These are phyloP conservation scores for Hassar affinis DNA, from an alignment of 2,113 vertebrate genomes.

Conservation along the genomic window DNA sequence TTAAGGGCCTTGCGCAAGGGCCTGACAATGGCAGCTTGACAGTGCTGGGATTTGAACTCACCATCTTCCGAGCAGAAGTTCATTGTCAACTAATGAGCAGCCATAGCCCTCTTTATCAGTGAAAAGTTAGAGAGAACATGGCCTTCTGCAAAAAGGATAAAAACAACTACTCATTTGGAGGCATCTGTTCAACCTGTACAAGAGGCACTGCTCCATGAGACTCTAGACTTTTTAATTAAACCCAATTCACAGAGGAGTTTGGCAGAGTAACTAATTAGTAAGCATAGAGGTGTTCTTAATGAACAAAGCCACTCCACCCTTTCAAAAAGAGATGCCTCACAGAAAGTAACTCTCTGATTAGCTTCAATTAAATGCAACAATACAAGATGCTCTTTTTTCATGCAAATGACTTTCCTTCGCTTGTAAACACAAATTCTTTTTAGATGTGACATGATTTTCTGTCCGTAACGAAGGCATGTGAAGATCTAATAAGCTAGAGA, in stretches of 20 bases:
- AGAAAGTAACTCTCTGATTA: constrained; percentile 66
- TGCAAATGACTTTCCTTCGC: constrained; percentile 57
- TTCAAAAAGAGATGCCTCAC: constrained; percentile 37
- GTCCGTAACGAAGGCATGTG: constrained; percentile 50
- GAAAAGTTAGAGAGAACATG: not conserved
- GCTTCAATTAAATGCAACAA: constrained; percentile 69
- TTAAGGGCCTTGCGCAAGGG: too few species aligned
- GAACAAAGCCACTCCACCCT: constrained; percentile 64
- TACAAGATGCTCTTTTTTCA: constrained; percentile 55
- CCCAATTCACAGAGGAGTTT: constrained; percentile 53
- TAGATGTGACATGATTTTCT: constrained; percentile 40
- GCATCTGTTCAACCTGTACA: constrained; percentile 47
- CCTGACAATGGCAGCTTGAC: too few species aligned
- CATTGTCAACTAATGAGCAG: too few species aligned
- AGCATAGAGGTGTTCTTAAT: constrained; percentile 64
- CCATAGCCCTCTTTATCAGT: constrained; percentile 7
- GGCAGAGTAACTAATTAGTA: constrained; percentile 68
- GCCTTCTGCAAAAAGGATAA: not conserved
- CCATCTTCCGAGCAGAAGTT: too few species aligned
- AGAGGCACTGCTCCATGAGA: constrained; percentile 23
- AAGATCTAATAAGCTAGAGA: constrained; percentile 58
- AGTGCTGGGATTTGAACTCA: too few species aligned
- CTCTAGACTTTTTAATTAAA: constrained; percentile 64
- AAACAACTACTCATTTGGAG: constrained; percentile 5
- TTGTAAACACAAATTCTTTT: constrained; percentile 56